These are phyloP conservation scores for Drosophila lini DNA, from an alignment of 1,140 invertebrate species.

Conservation along the genomic window DNA sequence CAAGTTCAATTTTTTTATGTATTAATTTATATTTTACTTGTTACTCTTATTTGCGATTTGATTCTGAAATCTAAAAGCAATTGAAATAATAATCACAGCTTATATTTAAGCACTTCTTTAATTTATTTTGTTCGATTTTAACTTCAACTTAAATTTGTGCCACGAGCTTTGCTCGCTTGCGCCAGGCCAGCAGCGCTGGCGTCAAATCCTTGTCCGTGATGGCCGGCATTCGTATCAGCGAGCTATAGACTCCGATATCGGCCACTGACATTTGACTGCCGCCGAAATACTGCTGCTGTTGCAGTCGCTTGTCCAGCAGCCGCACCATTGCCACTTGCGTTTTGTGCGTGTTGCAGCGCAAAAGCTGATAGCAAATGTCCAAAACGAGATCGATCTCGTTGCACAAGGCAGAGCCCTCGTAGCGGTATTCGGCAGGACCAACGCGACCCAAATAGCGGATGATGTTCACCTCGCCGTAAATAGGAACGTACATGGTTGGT, in stretches of 20 bases:
- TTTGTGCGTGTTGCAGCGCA: conserved; percentile 77
- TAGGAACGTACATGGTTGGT: conserved; percentile 83
- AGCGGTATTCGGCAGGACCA: conserved; percentile 74
- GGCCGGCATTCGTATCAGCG: conserved; percentile 74
- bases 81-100: not conserved
- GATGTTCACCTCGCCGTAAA: conserved; percentile 83
- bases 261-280: conserved; percentile 76
- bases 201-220: conserved; percentile 78
- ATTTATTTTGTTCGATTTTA: conserved; percentile 41
- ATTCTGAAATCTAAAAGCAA: not conserved
- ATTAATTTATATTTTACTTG: too few species aligned
- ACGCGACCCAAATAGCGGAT: conserved; percentile 80
- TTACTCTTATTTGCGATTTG: not conserved
- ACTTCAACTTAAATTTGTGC: conserved; percentile 59
- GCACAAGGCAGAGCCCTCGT: conserved; percentile 71
- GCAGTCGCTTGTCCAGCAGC: conserved; percentile 67
- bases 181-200: conserved; percentile 71
- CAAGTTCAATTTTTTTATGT: too few species aligned
- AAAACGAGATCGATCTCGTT: conserved; percentile 81
- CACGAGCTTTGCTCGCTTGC: conserved; percentile 71
- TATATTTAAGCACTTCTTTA: not conserved
- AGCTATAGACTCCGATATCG: conserved; percentile 80
- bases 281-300: conserved; percentile 77
- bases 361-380: conserved; percentile 82
- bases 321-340: conserved; percentile 71